Percentiles rank a stretch among this genome's conserved stretches.
These are phyloP conservation scores for Catalaphyllia jardinei DNA, from an alignment of 64 coral and sea anemone genomes.

Conservation along the genomic window DNA sequence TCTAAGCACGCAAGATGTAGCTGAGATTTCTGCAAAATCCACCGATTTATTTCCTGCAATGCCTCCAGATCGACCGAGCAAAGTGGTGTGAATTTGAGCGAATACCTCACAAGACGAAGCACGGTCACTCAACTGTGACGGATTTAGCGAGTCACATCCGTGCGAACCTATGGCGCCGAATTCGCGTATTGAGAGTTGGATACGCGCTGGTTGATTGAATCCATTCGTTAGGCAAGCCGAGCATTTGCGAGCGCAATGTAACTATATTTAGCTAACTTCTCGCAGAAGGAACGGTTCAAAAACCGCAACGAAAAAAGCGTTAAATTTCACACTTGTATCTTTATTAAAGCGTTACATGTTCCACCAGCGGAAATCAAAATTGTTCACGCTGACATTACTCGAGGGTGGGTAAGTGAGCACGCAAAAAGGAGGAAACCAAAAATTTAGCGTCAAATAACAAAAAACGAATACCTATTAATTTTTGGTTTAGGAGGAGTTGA, in stretches of 20 bases:
- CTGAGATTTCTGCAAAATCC: conserved; percentile 49
- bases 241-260: conserved; percentile 13
- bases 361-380: conserved; percentile 63
- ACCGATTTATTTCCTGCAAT: conserved; percentile 32
- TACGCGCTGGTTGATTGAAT: conserved; percentile 80
- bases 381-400: conserved; percentile 57
- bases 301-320: conserved; percentile 16
- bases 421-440: conserved; percentile 45
- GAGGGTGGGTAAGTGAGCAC: conserved; percentile 22
- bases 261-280: conserved; percentile 30
- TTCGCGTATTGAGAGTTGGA: conserved; percentile 66
- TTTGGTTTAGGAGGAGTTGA: conserved; percentile 18
- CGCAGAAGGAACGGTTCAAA: conserved; percentile 25
- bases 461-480: conserved; percentile 42
- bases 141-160: conserved; percentile 18
- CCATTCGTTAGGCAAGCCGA: conserved; percentile 52
- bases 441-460: conserved; percentile 56
- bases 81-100: neutral
- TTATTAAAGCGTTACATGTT: conserved; percentile 23
- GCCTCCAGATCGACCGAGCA: conserved; percentile 5
- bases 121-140: conserved; percentile 30
- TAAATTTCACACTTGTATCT: conserved; percentile 44
- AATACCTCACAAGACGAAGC: conserved; percentile 28
- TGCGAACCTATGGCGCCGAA: conserved; percentile 74
- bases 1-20: conserved; percentile 95